Evolutionary conservation across 2,888 invertebrate genomes (phyloP).

Genomic region (Agrotis clavis): DNA sequence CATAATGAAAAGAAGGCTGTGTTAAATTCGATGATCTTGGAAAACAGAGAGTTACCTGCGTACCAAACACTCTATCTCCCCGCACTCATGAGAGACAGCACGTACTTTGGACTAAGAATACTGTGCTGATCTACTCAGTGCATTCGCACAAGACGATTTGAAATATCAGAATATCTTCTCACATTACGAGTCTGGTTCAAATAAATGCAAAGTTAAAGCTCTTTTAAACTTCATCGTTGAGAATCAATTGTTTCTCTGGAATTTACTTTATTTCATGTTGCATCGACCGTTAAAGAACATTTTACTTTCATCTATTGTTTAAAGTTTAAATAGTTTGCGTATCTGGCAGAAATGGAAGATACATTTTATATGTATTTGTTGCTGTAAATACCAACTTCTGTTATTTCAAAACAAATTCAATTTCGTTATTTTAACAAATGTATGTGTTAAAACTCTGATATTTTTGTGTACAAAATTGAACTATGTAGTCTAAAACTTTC

Average conservation of each 20-base stretch:
- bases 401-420: background rate
- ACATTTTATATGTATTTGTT: background rate
- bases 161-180: conserved; percentile 49
- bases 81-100: background rate
- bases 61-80: too few relatives aligned
- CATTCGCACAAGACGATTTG: conserved; percentile 20
- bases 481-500: background rate
- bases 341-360: background rate
- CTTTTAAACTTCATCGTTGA: conserved; percentile 47
- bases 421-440: background rate
- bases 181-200: conserved; percentile 38
- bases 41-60: too few relatives aligned
- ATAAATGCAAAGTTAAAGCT: conserved; percentile 54
- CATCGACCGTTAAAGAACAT: conserved; percentile 3
- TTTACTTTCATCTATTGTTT: conserved; percentile 7
- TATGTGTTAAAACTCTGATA: background rate
- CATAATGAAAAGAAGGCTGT: too few relatives aligned
- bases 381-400: background rate
- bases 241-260: conserved; percentile 40
- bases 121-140: conserved; percentile 10
- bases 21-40: too few relatives aligned
- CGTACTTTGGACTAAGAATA: background rate
- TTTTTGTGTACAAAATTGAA: background rate
- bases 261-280: conserved; percentile 35
- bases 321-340: conserved; percentile 28